phyloP scores from a whole-genome alignment of 2,888 invertebrate genomes.

The Dastarcus helophoroides region DNA sequence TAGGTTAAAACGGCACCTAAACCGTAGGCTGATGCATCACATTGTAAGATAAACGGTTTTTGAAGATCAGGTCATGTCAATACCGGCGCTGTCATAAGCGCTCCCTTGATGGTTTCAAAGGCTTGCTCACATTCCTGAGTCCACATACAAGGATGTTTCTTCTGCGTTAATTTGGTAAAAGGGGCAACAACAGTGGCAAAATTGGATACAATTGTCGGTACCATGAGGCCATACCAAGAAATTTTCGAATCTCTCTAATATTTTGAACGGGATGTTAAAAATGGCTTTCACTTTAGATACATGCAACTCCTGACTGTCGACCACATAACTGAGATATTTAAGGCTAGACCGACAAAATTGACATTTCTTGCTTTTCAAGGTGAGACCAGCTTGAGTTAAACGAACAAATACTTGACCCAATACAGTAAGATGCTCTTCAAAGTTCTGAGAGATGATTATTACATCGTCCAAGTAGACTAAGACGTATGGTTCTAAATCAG shows the following conservation, averaged over 20 bases:
- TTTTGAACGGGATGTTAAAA: constrained; percentile 15
- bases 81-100: constrained; percentile 4
- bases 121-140: constrained; percentile 9
- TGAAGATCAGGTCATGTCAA: constrained; percentile 1
- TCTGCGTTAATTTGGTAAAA: too few relatives aligned
- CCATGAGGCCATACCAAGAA: constrained; percentile 24
- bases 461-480: constrained; percentile 17
- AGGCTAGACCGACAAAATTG: constrained; percentile 15
- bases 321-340: constrained; percentile 22
- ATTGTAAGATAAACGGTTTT: constrained; percentile 1
- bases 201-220: too few relatives aligned
- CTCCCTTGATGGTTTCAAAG: constrained; percentile 6
- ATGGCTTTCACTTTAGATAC: constrained; percentile 16
- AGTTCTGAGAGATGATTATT: constrained; percentile 15
- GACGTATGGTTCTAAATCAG: constrained; percentile 16
- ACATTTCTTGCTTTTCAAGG: constrained; percentile 19
- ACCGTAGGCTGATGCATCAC: constrained; percentile 5
- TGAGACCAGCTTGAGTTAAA: constrained; percentile 15
- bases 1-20: constrained; percentile 3
- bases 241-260: constrained; percentile 16
- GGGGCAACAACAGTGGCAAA: too few relatives aligned
- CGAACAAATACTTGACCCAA: constrained; percentile 12
- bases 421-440: constrained; percentile 15
- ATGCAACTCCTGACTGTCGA: constrained; percentile 16
- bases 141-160: too few relatives aligned